A percentile compares a stretch with the other conserved stretches of the same genome.
Evolutionary conservation across 2,113 vertebrate species (phyloP).

Genomic region (Puffinus mauretanicus): DNA sequence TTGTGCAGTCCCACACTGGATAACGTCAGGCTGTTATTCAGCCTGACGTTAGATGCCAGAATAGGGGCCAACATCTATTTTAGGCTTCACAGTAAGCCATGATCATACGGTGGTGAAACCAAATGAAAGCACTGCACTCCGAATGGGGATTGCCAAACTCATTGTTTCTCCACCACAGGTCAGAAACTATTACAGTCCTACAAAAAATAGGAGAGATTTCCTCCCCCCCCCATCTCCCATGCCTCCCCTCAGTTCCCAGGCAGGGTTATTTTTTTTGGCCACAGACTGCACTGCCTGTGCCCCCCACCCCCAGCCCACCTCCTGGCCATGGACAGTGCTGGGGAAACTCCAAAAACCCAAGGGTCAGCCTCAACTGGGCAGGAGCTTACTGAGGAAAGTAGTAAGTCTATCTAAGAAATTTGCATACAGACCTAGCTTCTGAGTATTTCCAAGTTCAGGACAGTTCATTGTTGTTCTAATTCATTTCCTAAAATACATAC

Average conservation of each 20-base stretch:
- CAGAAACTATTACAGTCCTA: not conserved
- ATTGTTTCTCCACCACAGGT: not conserved
- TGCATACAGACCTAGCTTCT: not conserved
- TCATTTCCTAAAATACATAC: not conserved
- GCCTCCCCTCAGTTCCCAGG: not conserved
- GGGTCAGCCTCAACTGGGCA: not conserved
- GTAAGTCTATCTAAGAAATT: not conserved
- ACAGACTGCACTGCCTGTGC: not conserved
- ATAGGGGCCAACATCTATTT: not conserved
- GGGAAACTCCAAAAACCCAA: not conserved
- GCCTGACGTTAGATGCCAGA: not conserved
- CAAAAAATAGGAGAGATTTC: not conserved
- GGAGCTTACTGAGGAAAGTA: not conserved
- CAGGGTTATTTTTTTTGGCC: not conserved
- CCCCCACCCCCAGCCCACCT: not conserved
- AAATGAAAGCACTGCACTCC: not conserved
- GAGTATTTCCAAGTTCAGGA: not conserved
- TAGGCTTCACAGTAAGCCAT: not conserved
- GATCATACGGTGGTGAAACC: not conserved
- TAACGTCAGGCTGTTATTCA: not conserved
- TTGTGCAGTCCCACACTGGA: not conserved
- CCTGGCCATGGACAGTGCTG: not conserved
- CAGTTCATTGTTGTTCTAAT: not conserved
- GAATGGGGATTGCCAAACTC: not conserved
- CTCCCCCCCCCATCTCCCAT: fast-evolving